Conservation (phyloP, 92 coral and sea anemone species). For the Diadumene lineata region DNA sequence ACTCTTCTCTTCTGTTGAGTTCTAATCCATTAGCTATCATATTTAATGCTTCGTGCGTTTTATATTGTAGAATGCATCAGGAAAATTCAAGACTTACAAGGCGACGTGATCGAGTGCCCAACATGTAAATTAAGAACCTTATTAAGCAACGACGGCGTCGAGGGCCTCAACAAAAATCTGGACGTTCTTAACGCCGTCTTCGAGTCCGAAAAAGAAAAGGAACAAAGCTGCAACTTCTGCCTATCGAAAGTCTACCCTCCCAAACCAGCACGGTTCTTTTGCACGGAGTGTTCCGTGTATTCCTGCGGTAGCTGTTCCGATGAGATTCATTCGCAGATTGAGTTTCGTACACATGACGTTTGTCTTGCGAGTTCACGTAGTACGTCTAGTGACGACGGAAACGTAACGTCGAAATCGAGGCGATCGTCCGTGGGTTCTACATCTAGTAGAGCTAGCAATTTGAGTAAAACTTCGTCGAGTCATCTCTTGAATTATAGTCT, state of each 20-base stretch:
- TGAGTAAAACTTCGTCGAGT: slow-evolving; percentile 45
- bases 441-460: slow-evolving; percentile 25
- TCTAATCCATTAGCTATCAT: no score
- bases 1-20: background rate
- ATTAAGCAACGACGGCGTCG: slow-evolving; percentile 73
- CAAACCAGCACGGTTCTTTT: slow-evolving; percentile 79
- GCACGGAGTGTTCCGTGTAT: slow-evolving; percentile 83
- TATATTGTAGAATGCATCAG: slow-evolving; percentile 65
- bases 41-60: no score
- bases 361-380: slow-evolving; percentile 65
- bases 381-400: slow-evolving; percentile 20
- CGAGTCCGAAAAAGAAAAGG: slow-evolving; percentile 73
- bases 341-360: slow-evolving; percentile 81
- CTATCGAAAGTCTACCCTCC: slow-evolving; percentile 94
- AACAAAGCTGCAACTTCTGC: slow-evolving; percentile 82
- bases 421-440: slow-evolving; percentile 48
- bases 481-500: slow-evolving; percentile 60
- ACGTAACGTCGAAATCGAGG: slow-evolving; percentile 25
- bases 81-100: slow-evolving; percentile 90
- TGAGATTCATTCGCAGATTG: slow-evolving; percentile 87
- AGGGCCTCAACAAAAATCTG: slow-evolving; percentile 75
- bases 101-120: slow-evolving; percentile 90
- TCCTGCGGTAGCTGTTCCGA: slow-evolving; percentile 93
- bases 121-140: slow-evolving; percentile 90
- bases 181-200: slow-evolving; percentile 80